Evolutionary conservation across 2,797 vertebrate genomes (phyloP), one percentile per base, ranked within the genome.

Genomic region (Mus caroli): DNA sequence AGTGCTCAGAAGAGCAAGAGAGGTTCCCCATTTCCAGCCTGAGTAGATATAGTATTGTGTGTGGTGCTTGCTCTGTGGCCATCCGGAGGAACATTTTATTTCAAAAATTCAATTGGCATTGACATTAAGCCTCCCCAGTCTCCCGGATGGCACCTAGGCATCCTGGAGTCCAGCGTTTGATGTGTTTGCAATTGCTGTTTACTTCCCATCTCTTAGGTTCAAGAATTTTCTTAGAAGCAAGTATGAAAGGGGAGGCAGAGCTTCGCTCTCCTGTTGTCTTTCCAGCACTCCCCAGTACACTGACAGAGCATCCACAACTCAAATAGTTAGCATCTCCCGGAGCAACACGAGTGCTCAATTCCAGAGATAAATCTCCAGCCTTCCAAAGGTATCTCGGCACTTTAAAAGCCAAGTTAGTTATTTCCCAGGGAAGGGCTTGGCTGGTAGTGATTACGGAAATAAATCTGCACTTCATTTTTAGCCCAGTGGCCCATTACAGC

Each of bases 391-490:
- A 97, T 97, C 89, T 90, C 96, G 95, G 96, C 94, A 92, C 58
- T 97, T 98, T 88, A 90, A 98, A 93, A 96, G 94, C 94, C 86
- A 95, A 94, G 60, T 91, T 97, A 92, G 80, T 96, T 98, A 97
- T 97, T 97, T 95, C 95, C 96, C 96, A 93, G 64, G 97, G 96
- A 97, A 98, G 94, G 87, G 88, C 96, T 97, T 98, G 98, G 94
- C 96, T 98, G 97, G 37, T 77, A 97, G 95, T 98, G 97, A 98
- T 98, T 97, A 96, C 89, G 78, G 96, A 98, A 98, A 98, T 98
- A 97, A 69, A 97, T 98, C 97, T 98, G 92, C 95, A 95, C 82
- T 94, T 96, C 96, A 97, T 97, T 98, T 98, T 98, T 97, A 98
- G 95, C 96, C 97, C 96, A 84, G 94, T 97, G 90, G 97, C 69